Conservation (phyloP, 2,113 vertebrate species). For the Speoplatyrhinus poulsoni region DNA sequence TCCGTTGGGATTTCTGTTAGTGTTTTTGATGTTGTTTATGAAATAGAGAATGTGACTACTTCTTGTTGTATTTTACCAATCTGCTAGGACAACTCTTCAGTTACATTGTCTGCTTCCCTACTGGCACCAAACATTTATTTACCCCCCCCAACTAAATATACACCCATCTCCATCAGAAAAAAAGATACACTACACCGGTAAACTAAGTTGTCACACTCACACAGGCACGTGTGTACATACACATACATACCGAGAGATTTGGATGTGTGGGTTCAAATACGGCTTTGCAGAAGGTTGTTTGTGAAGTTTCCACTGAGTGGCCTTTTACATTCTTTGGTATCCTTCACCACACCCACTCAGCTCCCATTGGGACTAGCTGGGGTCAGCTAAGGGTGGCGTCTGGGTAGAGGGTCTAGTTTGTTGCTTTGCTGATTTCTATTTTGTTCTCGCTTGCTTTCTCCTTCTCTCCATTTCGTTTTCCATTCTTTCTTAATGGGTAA, state of each 20-base stretch:
- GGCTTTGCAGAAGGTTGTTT: slow-evolving; percentile 19
- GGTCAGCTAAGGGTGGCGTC: slow-evolving; percentile 20
- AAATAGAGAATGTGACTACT: too few species aligned
- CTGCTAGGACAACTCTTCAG: slow-evolving; percentile 44
- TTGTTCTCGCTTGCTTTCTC: background rate
- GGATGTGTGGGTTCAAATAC: slow-evolving; percentile 5
- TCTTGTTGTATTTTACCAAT: slow-evolving; percentile 12
- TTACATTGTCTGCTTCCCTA: slow-evolving; percentile 35
- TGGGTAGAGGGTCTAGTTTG: slow-evolving; percentile 33
- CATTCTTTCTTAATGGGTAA: too few species aligned
- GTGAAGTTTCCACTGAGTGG: slow-evolving; percentile 18
- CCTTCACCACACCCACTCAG: slow-evolving; percentile 12
- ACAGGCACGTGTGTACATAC: background rate
- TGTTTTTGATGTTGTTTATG: too few species aligned
- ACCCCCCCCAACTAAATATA: slow-evolving; percentile 37
- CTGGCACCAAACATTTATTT: slow-evolving; percentile 11
- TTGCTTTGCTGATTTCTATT: slow-evolving; percentile 6
- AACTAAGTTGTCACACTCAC: slow-evolving; percentile 17
- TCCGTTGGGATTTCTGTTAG: too few species aligned
- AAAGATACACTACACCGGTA: slow-evolving; percentile 27
- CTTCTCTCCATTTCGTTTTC: background rate
- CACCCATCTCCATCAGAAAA: slow-evolving; percentile 25
- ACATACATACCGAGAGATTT: slow-evolving; percentile 1
- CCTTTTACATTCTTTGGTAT: slow-evolving; percentile 30
- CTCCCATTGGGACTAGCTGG: slow-evolving; percentile 14